Percentiles rank a stretch among this genome's conserved stretches.
Evolutionary conservation across 2,113 vertebrate species (phyloP).

Genomic region (Apus apus): DNA sequence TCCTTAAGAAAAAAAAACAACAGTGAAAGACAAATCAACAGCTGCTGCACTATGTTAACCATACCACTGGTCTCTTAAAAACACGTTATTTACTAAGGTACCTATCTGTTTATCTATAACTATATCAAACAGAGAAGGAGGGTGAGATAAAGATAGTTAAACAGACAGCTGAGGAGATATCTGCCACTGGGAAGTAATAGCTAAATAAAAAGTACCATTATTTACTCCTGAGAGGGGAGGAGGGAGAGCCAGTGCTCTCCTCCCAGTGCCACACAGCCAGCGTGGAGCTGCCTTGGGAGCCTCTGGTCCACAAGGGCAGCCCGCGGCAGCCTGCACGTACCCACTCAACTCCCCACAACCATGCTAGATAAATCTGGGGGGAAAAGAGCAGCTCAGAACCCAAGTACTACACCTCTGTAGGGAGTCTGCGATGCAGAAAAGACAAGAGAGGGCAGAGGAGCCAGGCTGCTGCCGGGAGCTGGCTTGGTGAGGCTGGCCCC

Average conservation of each 20-base stretch:
- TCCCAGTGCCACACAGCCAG: not conserved
- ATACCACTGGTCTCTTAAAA: conserved; percentile 58
- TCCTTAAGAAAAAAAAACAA: conserved; percentile 68
- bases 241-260: not conserved
- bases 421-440: not conserved
- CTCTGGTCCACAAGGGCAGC: not conserved
- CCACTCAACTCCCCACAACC: fast-evolving
- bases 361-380: not conserved
- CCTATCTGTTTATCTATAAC: conserved; percentile 75
- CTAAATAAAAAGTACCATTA: conserved; percentile 69
- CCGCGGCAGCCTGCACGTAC: fast-evolving
- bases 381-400: not conserved
- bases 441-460: not conserved
- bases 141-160: conserved; percentile 69
- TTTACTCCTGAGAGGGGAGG: conserved; percentile 48
- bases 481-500: not conserved
- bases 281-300: not conserved
- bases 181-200: conserved; percentile 68
- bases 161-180: conserved; percentile 63
- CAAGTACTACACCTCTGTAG: fast-evolving
- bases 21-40: conserved; percentile 73
- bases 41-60: conserved; percentile 70
- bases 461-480: fast-evolving
- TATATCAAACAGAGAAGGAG: conserved; percentile 63
- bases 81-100: conserved; percentile 72